Evolutionary conservation across 2,797 vertebrate species (phyloP).

Genomic region (Pantherophis alleghaniensis): DNA sequence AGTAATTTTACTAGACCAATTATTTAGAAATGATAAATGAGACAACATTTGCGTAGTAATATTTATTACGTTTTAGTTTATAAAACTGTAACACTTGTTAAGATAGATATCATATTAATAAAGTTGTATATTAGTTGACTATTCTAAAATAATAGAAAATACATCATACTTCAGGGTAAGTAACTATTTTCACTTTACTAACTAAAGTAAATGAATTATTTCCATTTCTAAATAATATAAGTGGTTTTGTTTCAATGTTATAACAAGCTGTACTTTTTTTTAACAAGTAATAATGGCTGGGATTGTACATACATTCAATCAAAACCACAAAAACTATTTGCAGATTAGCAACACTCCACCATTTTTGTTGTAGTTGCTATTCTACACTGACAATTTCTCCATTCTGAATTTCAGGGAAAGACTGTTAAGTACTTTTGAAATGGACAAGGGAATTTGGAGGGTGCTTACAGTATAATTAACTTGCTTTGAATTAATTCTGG

Average conservation of each 20-base stretch:
- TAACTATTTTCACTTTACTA: not conserved
- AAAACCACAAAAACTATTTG: not conserved
- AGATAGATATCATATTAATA: not conserved
- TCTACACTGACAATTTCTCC: not conserved
- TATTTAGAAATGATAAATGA: not conserved
- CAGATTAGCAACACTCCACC: not conserved
- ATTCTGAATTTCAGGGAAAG: not conserved
- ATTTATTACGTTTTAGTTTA: not conserved
- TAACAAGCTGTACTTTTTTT: not conserved
- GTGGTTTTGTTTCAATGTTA: not conserved
- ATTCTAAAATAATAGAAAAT: not conserved
- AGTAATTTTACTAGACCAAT: not conserved
- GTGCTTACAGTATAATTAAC: not conserved
- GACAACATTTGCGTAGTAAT: not conserved
- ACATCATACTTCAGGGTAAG: not conserved
- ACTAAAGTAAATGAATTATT: not conserved
- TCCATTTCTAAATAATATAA: not conserved
- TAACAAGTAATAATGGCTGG: not conserved
- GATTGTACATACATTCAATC: not conserved
- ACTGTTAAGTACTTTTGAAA: not conserved
- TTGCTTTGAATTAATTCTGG: slow-evolving; percentile 5
- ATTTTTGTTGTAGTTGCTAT: not conserved
- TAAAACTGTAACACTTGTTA: not conserved
- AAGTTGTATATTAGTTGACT: not conserved
- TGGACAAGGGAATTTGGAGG: not conserved